Base-by-base conservation (phyloP, 2,888 invertebrate genomes). In the Campoletis raptor region DNA sequence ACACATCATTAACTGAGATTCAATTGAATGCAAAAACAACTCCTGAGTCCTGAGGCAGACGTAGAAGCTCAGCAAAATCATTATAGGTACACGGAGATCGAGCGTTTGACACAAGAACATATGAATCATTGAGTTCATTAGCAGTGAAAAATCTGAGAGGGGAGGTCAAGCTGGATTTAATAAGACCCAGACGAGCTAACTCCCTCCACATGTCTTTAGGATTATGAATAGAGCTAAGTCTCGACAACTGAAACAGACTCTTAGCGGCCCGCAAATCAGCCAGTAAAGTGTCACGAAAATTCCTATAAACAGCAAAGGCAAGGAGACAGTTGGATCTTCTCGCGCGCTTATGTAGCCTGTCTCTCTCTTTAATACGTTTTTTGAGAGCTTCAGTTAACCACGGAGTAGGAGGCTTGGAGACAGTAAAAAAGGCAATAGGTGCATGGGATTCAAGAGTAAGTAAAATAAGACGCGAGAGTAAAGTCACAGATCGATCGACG, bases 381-480 rank as follows among this genome's bases (percentile, higher is more conserved):
- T 45, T 70, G 0, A 70, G n/a, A 5, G 57, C 69, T 0, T n/a
- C 18, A 1, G 79, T 61, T 7, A 79, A 18, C 78, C 78, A 79
- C 0, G 67, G 78, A 15, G 40, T 6, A 7, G 52, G 69, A 5
- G 54, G 52, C 10, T 40, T 24, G 4, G 40, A 40, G 1, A 24
- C n/a, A 5, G 8, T 42, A n/a, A 66, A 77, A 15, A n/a, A 12
- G 0, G 36, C n/a, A 3, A 45, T 2, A 0, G 80, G 72, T 3
- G 80, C 72, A 15, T 72, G 45, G 0, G 0, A 0, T 7, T 80
- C 42, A 15, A 80, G 40, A 1, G 15, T 8, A 6, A 4, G 12
- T 5, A 12, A 4, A n/a, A 73, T 9, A 5, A n/a, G 24, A 5
- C 10, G n/a, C n/a, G 8, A 21, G 9, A 2, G 40, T 2, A 5